These are phyloP conservation scores for Drosophila affinis DNA, from an alignment of 2,888 invertebrate species.

Conservation along the genomic window DNA sequence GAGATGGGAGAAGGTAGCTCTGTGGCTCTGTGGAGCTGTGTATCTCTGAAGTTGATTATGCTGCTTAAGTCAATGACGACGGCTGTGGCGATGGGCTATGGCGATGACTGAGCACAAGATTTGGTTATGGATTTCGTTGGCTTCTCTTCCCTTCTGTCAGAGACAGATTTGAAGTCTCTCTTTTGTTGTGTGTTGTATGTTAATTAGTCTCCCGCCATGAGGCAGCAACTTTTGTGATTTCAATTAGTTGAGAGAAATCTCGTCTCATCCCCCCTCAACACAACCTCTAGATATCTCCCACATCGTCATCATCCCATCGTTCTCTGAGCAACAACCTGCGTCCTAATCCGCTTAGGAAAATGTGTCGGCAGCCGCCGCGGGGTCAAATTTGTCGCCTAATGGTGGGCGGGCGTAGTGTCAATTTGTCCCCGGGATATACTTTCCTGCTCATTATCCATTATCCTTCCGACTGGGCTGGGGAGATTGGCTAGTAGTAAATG, in stretches of 20 bases:
- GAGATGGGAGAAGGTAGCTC: constrained; percentile 11
- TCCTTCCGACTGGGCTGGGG: constrained; percentile 8
- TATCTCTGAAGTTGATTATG: constrained; percentile 72
- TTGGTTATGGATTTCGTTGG: constrained; percentile 49
- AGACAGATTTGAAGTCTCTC: constrained; percentile 75
- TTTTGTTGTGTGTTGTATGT: constrained; percentile 64
- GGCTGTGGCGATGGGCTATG: constrained; percentile 36
- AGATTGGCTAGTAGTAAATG: constrained; percentile 50
- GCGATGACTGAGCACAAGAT: constrained; percentile 74
- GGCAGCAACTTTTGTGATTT: constrained; percentile 57
- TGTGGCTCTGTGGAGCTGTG: constrained; percentile 3
- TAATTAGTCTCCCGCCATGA: constrained; percentile 68
- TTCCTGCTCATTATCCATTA: constrained; percentile 46
- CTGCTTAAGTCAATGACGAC: constrained; percentile 75
- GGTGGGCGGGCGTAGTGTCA: constrained; percentile 49
- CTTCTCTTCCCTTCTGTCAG: constrained; percentile 62
- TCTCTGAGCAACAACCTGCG: constrained; percentile 16
- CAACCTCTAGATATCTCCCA: not conserved
- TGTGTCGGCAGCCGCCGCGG: constrained; percentile 34
- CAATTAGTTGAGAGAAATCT: constrained; percentile 39
- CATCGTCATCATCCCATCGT: not conserved
- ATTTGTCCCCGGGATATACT: constrained; percentile 43
- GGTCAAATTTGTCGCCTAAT: constrained; percentile 48
- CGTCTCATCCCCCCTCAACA: not conserved
- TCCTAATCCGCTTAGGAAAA: constrained; percentile 65